Conservation (phyloP, 2,888 invertebrate species). For the Drosophila pegasa region DNA sequence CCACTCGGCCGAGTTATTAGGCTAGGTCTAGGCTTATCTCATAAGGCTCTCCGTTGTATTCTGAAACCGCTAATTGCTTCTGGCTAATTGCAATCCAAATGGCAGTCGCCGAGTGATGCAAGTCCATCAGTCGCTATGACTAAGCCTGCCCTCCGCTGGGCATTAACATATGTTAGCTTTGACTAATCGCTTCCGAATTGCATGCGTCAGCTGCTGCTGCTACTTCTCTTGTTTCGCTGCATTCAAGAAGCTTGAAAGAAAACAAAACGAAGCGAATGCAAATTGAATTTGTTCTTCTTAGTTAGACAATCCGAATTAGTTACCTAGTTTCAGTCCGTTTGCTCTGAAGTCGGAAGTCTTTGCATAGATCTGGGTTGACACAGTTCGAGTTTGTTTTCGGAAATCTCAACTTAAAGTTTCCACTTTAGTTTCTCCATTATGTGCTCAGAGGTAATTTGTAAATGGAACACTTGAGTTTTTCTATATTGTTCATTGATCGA, state of each 20-base stretch:
- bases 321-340: no score
- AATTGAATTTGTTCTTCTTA: neutral
- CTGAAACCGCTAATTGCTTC: conserved; percentile 20
- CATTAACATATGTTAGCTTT: conserved; percentile 19
- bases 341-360: neutral
- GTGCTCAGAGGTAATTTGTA: no score
- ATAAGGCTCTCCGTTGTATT: no score
- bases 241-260: neutral
- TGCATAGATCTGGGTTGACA: neutral
- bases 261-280: neutral
- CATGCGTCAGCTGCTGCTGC: conserved; percentile 29
- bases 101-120: conserved; percentile 13
- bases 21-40: neutral
- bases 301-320: neutral
- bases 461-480: no score
- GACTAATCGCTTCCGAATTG: conserved; percentile 31
- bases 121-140: conserved; percentile 13
- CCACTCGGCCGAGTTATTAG: neutral
- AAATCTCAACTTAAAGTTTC: no score
- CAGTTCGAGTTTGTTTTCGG: neutral
- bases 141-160: conserved; percentile 13
- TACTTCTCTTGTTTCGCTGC: neutral
- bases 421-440: no score
- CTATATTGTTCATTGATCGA: no score
- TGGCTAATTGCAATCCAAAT: conserved; percentile 23